Conservation (phyloP, 2,797 vertebrate species). For the Dermochelys coriacea region DNA sequence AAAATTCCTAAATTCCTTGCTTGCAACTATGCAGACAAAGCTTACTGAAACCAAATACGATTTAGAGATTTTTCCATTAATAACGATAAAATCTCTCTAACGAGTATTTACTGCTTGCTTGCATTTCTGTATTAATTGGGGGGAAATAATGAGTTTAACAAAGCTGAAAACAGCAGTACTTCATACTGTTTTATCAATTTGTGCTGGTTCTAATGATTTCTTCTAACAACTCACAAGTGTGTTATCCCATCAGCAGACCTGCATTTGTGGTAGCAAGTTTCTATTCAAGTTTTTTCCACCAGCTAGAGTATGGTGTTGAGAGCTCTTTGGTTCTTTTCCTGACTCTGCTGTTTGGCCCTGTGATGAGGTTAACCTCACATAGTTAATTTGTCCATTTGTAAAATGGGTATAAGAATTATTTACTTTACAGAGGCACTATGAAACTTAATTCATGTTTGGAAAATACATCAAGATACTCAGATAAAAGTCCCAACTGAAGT, state of each 20-base stretch:
- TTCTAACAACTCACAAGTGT: constrained; percentile 21
- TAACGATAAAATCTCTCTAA: constrained; percentile 71
- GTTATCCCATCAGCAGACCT: not conserved
- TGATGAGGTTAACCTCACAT: not conserved
- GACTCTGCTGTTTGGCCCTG: not conserved
- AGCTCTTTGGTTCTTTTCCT: not conserved
- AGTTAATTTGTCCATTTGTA: not conserved
- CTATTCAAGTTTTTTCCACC: not conserved
- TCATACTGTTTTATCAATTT: constrained; percentile 69
- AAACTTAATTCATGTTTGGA: not conserved
- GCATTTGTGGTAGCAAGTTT: not conserved
- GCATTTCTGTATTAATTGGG: constrained; percentile 83
- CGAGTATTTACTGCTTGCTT: constrained; percentile 71
- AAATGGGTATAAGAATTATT: not conserved
- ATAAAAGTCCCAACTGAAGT: not conserved
- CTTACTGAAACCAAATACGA: constrained; percentile 40
- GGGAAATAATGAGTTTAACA: constrained; percentile 82
- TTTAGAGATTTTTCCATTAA: not conserved
- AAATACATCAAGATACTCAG: not conserved
- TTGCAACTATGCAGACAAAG: not conserved
- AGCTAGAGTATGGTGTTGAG: not conserved
- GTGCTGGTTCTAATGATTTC: constrained; percentile 72
- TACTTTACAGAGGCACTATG: not conserved
- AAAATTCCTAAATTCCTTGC: constrained; percentile 19
- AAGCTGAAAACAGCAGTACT: constrained; percentile 79